A percentile compares a stretch with the other conserved stretches of the same genome.
Conservation (phyloP, 2,113 vertebrate species). For the Hymenochirus boettgeri region DNA sequence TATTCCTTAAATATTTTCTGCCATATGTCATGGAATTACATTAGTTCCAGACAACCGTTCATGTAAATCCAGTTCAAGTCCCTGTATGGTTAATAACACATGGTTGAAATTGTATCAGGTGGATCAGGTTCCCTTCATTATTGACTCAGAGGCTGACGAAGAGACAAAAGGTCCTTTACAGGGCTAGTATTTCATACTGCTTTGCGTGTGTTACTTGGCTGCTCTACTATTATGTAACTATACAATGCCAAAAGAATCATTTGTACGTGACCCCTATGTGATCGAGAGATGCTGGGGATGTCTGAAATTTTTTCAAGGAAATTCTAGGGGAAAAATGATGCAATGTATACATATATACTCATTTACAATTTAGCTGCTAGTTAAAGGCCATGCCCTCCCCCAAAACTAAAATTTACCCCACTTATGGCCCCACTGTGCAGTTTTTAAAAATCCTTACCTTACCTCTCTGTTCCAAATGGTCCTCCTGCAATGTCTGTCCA, state of each 20-base stretch:
- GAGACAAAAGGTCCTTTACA: constrained; percentile 32
- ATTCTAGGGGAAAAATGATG: no score
- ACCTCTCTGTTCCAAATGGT: no score
- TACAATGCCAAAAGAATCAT: constrained; percentile 33
- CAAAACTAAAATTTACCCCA: no score
- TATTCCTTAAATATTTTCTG: background rate
- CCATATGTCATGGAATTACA: background rate
- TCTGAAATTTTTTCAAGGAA: constrained; percentile 9
- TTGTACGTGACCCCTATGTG: constrained; percentile 25
- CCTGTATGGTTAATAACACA: constrained; percentile 28
- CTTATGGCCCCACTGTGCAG: no score
- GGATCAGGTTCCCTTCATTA: constrained; percentile 35
- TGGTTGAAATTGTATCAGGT: constrained; percentile 27
- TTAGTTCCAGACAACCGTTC: constrained; percentile 4
- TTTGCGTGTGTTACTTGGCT: constrained; percentile 32
- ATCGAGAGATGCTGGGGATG: constrained; percentile 9
- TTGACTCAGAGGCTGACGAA: constrained; percentile 28
- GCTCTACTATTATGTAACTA: constrained; percentile 29
- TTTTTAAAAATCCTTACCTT: no score
- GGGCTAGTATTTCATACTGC: constrained; percentile 25
- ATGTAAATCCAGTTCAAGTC: background rate
- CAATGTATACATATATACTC: no score
- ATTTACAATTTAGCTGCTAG: no score
- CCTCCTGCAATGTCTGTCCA: no score
- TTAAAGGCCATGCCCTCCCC: no score